phyloP scores from a whole-genome alignment of 2,797 vertebrate species.

The Dromococcyx pavoninus region DNA sequence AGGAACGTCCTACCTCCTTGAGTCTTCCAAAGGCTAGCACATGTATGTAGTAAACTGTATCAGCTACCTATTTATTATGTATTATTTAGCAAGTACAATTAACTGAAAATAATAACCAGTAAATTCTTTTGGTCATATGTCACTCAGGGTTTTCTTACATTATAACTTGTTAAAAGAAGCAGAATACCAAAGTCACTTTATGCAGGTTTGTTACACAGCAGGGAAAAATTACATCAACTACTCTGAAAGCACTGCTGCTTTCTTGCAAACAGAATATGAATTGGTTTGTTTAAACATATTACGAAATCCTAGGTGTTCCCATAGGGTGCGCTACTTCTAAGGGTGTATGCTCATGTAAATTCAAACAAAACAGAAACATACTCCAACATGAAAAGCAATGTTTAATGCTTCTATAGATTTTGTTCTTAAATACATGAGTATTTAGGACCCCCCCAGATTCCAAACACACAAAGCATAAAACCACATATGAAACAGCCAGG shows the following conservation, averaged over 20 bases:
- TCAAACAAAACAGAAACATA: not conserved
- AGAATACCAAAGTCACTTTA: not conserved
- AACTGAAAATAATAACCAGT: not conserved
- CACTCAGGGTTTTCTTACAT: rapidly evolving
- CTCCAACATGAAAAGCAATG: not conserved
- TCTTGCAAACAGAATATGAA: not conserved
- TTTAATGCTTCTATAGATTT: not conserved
- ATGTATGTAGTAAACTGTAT: not conserved
- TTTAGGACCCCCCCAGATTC: rapidly evolving
- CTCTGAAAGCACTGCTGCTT: not conserved
- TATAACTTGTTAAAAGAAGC: not conserved
- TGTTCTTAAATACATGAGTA: rapidly evolving
- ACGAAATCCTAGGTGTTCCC: not conserved
- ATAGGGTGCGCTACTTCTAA: not conserved
- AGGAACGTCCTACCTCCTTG: rapidly evolving
- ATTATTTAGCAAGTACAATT: not conserved
- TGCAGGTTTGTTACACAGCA: not conserved
- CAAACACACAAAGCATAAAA: not conserved
- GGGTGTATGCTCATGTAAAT: rapidly evolving
- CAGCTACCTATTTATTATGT: not conserved
- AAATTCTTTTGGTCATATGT: rapidly evolving
- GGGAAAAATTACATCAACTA: not conserved
- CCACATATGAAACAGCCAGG: rapidly evolving
- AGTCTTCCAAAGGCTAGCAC: not conserved
- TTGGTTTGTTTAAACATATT: rapidly evolving